A percentile compares a stretch with the other conserved stretches of the same genome.
Conservation (phyloP, 37 sponge, comb jelly and placozoan genomes). For the Ephydatia muelleri region DNA sequence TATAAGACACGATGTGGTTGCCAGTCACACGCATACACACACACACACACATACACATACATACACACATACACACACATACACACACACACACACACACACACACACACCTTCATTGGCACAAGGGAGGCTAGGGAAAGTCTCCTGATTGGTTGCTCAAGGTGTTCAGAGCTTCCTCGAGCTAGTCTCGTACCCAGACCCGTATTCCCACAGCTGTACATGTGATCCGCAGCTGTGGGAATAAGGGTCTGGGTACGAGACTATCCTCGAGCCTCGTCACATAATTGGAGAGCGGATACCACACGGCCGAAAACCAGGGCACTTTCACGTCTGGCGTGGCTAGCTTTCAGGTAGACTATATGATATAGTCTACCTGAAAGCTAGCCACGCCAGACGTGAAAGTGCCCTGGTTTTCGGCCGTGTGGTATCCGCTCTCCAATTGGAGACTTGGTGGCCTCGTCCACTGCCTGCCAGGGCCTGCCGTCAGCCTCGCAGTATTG, state of each 20-base stretch:
- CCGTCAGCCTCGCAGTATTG: conserved; percentile 12
- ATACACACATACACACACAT: conserved; percentile 5
- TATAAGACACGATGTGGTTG: no score
- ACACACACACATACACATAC: not conserved
- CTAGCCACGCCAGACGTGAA: not conserved
- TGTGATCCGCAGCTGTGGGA: no score
- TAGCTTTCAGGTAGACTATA: conserved; percentile 28
- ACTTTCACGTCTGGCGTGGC: not conserved
- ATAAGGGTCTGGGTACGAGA: no score
- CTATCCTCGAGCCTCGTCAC: no score
- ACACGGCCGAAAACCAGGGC: not conserved
- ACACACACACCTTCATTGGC: conserved; percentile 75
- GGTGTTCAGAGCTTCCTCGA: not conserved
- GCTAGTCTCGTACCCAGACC: no score
- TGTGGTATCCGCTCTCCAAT: conserved; percentile 24
- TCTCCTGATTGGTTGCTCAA: conserved; percentile 23
- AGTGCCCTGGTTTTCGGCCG: not conserved
- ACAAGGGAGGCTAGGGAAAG: conserved; percentile 59
- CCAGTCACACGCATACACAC: no score
- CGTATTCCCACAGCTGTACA: no score
- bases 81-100: no score
- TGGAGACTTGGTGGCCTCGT: not conserved
- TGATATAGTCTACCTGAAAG: conserved; percentile 34
- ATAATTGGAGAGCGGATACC: conserved; percentile 34
- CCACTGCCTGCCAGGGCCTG: not conserved